Conservation (phyloP, 2,113 vertebrate genomes). For the Xyrauchen texanus region DNA sequence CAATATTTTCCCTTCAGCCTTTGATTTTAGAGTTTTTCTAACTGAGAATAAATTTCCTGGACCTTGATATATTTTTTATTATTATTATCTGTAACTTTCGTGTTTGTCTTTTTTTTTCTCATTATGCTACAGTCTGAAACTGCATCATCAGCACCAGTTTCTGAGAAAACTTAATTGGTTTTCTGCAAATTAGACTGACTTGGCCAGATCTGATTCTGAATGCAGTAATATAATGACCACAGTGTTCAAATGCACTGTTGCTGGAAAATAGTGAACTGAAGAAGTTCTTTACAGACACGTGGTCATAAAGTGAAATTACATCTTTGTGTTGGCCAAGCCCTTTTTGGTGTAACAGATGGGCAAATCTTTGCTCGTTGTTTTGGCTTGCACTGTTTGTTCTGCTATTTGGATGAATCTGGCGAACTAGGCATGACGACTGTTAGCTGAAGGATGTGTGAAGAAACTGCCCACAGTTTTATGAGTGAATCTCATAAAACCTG, state of each 20-base stretch:
- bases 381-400: not conserved
- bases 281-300: too few relatives aligned
- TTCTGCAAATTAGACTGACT: not conserved
- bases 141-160: too few relatives aligned
- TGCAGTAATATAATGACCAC: not conserved
- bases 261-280: not conserved
- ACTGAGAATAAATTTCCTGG: too few relatives aligned
- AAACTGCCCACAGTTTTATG: not conserved
- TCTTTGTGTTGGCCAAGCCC: not conserved
- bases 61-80: too few relatives aligned
- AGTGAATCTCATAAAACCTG: too few relatives aligned
- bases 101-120: too few relatives aligned
- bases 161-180: not conserved
- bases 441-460: not conserved
- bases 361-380: not conserved
- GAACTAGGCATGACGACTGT: not conserved
- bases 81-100: too few relatives aligned
- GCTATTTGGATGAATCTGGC: too few relatives aligned
- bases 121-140: too few relatives aligned
- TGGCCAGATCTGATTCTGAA: not conserved
- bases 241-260: not conserved
- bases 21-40: too few relatives aligned
- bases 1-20: too few relatives aligned
- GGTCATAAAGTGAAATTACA: not conserved
- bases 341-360: conserved; percentile 12